Percentiles rank a stretch among this genome's conserved stretches.
Conservation (phyloP, 2,888 invertebrate genomes). For the Lasioglossum marginatum region DNA sequence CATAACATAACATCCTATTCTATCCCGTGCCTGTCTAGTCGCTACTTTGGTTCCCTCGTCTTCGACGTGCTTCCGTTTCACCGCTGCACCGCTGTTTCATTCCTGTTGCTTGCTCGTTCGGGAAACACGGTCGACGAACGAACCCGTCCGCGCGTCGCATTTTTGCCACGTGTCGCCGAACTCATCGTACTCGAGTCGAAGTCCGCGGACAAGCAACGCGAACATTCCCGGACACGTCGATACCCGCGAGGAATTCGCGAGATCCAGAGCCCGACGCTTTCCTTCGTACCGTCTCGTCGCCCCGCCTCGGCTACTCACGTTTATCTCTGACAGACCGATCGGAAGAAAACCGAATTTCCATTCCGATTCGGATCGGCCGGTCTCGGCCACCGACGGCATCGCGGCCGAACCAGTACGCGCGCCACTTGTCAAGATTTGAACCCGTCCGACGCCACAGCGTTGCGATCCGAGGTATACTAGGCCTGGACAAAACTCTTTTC, state of each 20-base stretch:
- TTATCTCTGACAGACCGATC: neutral
- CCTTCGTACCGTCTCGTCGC: neutral
- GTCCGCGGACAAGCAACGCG: conserved; percentile 7
- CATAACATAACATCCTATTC: neutral
- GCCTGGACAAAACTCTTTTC: neutral
- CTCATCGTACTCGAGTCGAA: conserved; percentile 21
- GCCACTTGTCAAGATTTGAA: conserved; percentile 2
- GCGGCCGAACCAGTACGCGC: neutral
- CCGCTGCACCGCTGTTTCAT: neutral
- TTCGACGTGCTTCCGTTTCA: neutral
- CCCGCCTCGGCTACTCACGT: neutral
- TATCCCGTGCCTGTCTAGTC: neutral
- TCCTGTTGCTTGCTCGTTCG: neutral
- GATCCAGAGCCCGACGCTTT: neutral
- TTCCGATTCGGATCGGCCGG: neutral
- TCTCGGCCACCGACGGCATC: neutral
- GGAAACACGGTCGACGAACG: conserved; percentile 23
- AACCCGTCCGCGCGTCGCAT: conserved; percentile 40
- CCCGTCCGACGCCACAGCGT: neutral
- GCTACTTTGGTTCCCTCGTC: neutral
- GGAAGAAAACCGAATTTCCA: neutral
- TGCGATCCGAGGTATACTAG: neutral
- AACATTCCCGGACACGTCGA: neutral
- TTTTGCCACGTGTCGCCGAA: conserved; percentile 61
- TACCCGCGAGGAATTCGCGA: conserved; percentile 6